phyloP scores from a whole-genome alignment of 2,113 vertebrate species.

The Chinchilla lanigera region DNA sequence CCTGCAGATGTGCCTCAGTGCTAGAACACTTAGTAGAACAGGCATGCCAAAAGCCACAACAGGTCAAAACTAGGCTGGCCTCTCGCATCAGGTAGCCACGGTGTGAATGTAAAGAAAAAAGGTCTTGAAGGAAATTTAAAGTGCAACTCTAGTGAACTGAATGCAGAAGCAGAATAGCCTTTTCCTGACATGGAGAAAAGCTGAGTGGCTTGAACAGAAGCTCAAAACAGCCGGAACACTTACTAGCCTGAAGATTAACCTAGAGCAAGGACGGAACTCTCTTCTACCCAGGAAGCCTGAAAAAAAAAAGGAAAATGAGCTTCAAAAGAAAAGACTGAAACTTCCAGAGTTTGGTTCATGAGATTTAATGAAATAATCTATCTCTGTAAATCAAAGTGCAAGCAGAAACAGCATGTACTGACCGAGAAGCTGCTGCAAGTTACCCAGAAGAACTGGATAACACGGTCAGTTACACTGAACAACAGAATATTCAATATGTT shows the following conservation, averaged over 20 bases:
- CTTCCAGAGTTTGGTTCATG: not conserved
- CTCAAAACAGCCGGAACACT: not conserved
- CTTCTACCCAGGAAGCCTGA: not conserved
- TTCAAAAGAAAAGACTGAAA: not conserved
- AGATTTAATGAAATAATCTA: not conserved
- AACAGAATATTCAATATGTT: not conserved
- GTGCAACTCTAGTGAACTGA: not conserved
- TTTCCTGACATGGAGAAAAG: not conserved
- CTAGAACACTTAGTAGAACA: not conserved
- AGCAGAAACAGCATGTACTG: not conserved
- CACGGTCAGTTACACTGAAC: not conserved
- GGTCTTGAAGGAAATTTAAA: not conserved
- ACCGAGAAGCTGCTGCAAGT: not conserved
- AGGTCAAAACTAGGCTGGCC: not conserved
- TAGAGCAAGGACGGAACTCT: not conserved
- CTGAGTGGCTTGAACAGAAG: not conserved
- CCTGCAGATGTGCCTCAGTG: not conserved
- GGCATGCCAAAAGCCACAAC: not conserved
- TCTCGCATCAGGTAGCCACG: not conserved
- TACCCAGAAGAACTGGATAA: not conserved
- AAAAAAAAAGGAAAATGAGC: not conserved
- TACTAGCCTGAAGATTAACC: not conserved
- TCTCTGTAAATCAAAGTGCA: not conserved
- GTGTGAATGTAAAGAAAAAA: not conserved
- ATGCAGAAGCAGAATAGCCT: not conserved